These are phyloP conservation scores for Rhagologus leucostigma DNA, from an alignment of 2,113 vertebrate species.

Conservation along the genomic window DNA sequence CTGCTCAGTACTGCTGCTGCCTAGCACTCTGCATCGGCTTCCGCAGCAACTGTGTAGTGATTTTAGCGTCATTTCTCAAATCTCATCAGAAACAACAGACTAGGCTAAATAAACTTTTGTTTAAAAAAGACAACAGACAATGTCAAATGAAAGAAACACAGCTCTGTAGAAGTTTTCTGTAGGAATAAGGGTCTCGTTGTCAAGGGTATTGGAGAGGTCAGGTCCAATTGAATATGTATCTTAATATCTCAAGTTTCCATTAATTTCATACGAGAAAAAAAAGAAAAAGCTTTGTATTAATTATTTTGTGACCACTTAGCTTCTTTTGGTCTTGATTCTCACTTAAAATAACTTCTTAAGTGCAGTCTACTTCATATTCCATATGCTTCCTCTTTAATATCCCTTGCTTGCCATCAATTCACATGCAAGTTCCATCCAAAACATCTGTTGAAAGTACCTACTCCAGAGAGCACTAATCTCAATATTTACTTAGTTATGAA, in stretches of 20 bases:
- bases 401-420: neutral
- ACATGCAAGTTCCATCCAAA: neutral
- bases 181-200: neutral
- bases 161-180: neutral
- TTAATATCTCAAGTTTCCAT: neutral
- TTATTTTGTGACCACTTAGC: neutral
- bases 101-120: neutral
- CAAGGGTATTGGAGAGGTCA: neutral
- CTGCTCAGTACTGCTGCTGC: neutral
- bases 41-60: neutral
- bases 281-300: neutral
- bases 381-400: neutral
- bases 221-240: neutral
- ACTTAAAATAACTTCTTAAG: neutral
- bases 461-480: neutral
- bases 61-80: neutral
- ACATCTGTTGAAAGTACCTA: neutral
- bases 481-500: slow-evolving; percentile 30
- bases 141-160: neutral
- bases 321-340: neutral
- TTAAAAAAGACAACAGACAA: neutral
- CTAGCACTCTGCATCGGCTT: neutral
- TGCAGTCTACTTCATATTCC: neutral
- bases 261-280: neutral
- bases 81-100: neutral